Evolutionary conservation across 2,888 invertebrate species (phyloP).

Genomic region (Alloscopus bannaensis): DNA sequence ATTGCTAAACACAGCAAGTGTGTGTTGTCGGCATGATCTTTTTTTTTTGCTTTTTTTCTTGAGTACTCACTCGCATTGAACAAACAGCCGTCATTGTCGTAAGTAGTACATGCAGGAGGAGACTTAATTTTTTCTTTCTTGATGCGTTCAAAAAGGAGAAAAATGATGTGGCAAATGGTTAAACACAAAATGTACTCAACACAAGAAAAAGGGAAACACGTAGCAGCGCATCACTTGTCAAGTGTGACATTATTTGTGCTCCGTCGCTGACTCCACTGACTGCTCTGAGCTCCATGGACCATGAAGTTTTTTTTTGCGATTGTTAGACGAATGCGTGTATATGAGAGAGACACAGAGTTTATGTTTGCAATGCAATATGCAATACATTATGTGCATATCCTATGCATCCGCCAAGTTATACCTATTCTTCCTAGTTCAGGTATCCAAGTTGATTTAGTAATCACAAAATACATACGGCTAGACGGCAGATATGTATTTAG

Average conservation of each 20-base stretch:
- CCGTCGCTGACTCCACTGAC: slow-evolving; percentile 17
- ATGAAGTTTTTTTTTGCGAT: slow-evolving; percentile 24
- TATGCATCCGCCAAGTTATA: slow-evolving; percentile 22
- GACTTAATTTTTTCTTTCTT: too few relatives aligned
- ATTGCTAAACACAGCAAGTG: too few relatives aligned
- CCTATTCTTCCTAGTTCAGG: background rate
- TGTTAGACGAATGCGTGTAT: too few relatives aligned
- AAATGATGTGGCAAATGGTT: background rate
- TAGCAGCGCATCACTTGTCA: slow-evolving; percentile 59
- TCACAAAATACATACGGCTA: background rate
- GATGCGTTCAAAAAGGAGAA: slow-evolving; percentile 5
- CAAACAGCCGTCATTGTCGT: too few relatives aligned
- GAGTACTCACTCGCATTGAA: too few relatives aligned
- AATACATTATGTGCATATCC: too few relatives aligned
- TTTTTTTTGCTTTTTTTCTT: too few relatives aligned
- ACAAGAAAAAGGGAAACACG: background rate
- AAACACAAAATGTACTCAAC: too few relatives aligned
- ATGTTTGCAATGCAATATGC: slow-evolving; percentile 21
- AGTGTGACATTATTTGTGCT: slow-evolving; percentile 57
- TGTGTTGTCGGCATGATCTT: too few relatives aligned
- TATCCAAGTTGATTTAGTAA: background rate
- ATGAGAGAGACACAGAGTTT: too few relatives aligned
- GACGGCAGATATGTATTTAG: too few relatives aligned
- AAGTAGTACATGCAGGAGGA: too few relatives aligned
- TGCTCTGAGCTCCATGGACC: slow-evolving; percentile 42